Base-by-base conservation (phyloP, 2,797 vertebrate genomes). In the Myoxocephalus aenaeus region DNA sequence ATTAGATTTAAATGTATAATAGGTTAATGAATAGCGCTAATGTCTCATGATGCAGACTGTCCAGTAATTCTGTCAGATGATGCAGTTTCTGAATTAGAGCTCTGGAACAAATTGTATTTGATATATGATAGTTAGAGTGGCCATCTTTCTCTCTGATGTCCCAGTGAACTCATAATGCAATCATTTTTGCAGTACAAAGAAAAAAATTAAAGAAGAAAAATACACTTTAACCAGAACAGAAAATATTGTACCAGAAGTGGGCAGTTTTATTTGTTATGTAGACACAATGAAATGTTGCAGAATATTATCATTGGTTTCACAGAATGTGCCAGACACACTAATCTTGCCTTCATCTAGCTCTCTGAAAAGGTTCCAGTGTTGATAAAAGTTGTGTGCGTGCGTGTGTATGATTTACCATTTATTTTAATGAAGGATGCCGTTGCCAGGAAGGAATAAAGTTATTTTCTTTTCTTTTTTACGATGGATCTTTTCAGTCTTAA, bases 371-470 rank as follows among this genome's bases (percentile, higher is more conserved):
- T 58, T 75, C 34, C 25, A 80, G 63, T 14, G 10, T 54, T 77
- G 48, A 51, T 81, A 48, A 65, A 68, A 54, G 25, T 44, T 57
- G 68, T 46, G 27, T 79, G 25, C 2, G 25, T 27, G 25, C 2
- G 25, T 27, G 25, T 32, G 5, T 32, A 73, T 67, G 53, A 83
- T 68, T 83, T 65, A 64, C 22, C 83, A 84, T 90, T 87, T 86
- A 72, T 84, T 89, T 88, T 63, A 73, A 46, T 65, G 15, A 76
- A 73, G n/a, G 34, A 57, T 64, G 54, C 62, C 48, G 38, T 81
- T 90, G 83, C 85, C 85, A 87, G 85, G 57, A 15, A 77, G 46
- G 44, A 83, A 71, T 75, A 62, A 48, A 1, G 25, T 59, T 32
- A 32, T 32, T 32, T 2, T 32, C 5, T 5, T 62, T 62, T 64